Evolutionary conservation across 2,888 invertebrate species (phyloP), one percentile per base, ranked within the genome.

Genomic region (Hyposoter didymator): DNA sequence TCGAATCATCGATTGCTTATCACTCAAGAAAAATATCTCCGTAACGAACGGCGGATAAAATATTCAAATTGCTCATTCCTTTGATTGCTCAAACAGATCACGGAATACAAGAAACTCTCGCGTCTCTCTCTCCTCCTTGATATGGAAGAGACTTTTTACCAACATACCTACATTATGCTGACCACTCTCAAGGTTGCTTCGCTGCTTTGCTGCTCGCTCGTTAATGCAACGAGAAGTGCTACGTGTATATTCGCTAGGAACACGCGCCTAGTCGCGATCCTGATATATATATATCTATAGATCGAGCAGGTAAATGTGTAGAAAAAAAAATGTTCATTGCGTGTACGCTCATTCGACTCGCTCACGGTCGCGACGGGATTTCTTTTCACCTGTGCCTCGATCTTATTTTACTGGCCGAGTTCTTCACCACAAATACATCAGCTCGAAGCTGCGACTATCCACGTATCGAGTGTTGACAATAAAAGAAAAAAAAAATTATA

Each of bases 151-250:
- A 73, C 55, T 85, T 83, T 72, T 79, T 73, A 47, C 66, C 17
- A 28, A 76, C 55, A 55, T 79, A 52, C 72, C 64, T 72, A 47
- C 62, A 72, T 43, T 59, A 52, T 43, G 55, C 75, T 76, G 85
- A 83, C 76, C 82, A 85, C 76, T 85, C 80, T 85, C 82, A 85
- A 85, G 85, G 82, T 78, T 80, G 81, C 67, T 75, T 67, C 47
- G 47, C 55, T 78, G 32, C 69, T 75, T 67, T 59, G 47, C 55
- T 78, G 32, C 64, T 75, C 79, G 73, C 78, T 82, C 79, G 81
- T 86, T 87, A 86, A 86, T 87, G 78, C 85, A 86, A 84, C 84
- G 87, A 85, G 83, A 87, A 84, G 82, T 87, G 87, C 84, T 84
- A 78, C 84, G 75, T 83, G 80, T 81, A 78, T 83, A 75, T 82